Percentiles rank a stretch among this genome's conserved stretches.
These are phyloP conservation scores for Scrobipalpa costella DNA, from an alignment of 2,888 invertebrate species.

Conservation along the genomic window DNA sequence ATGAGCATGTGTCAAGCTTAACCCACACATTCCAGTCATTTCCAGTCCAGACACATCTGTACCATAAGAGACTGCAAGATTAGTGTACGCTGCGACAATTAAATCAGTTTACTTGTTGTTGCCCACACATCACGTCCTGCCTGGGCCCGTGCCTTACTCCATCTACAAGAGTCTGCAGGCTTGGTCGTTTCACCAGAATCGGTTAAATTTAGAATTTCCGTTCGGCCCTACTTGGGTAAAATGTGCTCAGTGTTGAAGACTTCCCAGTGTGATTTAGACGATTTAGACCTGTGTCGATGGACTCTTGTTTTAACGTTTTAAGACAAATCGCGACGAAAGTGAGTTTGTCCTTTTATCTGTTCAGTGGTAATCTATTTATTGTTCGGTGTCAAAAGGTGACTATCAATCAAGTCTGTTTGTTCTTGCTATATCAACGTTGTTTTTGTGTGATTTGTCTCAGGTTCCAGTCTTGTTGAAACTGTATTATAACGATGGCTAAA, in stretches of 20 bases:
- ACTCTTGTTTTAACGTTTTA: constrained; percentile 30
- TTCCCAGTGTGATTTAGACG: constrained; percentile 47
- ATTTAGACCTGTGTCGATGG: constrained; percentile 52
- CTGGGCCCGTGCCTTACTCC: constrained; percentile 54
- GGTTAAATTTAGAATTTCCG: constrained; percentile 78
- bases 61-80: constrained; percentile 42
- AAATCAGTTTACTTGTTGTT: constrained; percentile 48
- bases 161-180: constrained; percentile 61
- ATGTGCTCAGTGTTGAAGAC: constrained; percentile 63
- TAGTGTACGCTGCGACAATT: constrained; percentile 64
- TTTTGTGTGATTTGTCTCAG: constrained; percentile 29
- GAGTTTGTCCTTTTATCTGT: constrained; percentile 28
- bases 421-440: constrained; percentile 33
- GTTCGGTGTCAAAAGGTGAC: constrained; percentile 26
- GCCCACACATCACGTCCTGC: constrained; percentile 60
- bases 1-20: background rate
- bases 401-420: constrained; percentile 23
- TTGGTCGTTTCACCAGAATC: constrained; percentile 72
- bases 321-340: constrained; percentile 22
- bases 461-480: background rate
- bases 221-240: constrained; percentile 70
- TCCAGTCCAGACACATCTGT: constrained; percentile 22
- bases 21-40: constrained; percentile 12
- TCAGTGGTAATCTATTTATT: constrained; percentile 41
- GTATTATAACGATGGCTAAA: too few relatives aligned